A percentile compares a stretch with the other conserved stretches of the same genome.
phyloP scores from a whole-genome alignment of 2,888 invertebrate species.

The Lasioglossum marginatum region DNA sequence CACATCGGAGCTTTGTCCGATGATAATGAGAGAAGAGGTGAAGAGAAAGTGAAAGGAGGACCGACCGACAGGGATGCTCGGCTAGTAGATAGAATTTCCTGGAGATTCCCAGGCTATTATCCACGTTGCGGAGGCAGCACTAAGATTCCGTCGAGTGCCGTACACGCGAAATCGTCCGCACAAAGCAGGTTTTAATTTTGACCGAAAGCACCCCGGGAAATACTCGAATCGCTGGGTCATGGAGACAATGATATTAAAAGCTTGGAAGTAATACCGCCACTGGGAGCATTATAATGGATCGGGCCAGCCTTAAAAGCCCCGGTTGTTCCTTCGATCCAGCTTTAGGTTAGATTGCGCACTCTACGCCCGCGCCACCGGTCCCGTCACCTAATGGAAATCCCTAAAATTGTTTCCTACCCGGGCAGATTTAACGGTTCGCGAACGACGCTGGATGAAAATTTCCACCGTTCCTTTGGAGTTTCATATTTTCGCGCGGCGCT shows the following conservation, averaged over 20 bases:
- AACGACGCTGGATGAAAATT: constrained; percentile 30
- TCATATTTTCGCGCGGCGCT: neutral
- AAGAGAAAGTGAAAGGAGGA: constrained; percentile 6
- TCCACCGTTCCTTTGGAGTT: constrained; percentile 8
- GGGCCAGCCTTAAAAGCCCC: constrained; percentile 39
- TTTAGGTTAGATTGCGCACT: constrained; percentile 31
- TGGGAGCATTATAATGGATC: constrained; percentile 54
- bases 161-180: constrained; percentile 38
- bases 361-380: neutral
- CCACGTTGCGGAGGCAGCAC: neutral
- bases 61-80: neutral
- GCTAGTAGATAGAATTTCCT: constrained; percentile 34
- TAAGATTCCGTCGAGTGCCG: constrained; percentile 5
- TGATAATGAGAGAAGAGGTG: constrained; percentile 21
- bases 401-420: constrained; percentile 51
- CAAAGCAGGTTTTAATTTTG: constrained; percentile 61
- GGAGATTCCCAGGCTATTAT: constrained; percentile 38
- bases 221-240: constrained; percentile 48
- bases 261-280: constrained; percentile 55
- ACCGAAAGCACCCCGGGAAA: constrained; percentile 35
- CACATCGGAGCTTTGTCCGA: constrained; percentile 33
- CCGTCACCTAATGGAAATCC: constrained; percentile 54
- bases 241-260: constrained; percentile 63
- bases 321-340: constrained; percentile 34
- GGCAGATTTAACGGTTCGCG: constrained; percentile 35